These are phyloP conservation scores for Genyomyrus donnyi DNA, from an alignment of 2,113 vertebrate species.

Conservation along the genomic window DNA sequence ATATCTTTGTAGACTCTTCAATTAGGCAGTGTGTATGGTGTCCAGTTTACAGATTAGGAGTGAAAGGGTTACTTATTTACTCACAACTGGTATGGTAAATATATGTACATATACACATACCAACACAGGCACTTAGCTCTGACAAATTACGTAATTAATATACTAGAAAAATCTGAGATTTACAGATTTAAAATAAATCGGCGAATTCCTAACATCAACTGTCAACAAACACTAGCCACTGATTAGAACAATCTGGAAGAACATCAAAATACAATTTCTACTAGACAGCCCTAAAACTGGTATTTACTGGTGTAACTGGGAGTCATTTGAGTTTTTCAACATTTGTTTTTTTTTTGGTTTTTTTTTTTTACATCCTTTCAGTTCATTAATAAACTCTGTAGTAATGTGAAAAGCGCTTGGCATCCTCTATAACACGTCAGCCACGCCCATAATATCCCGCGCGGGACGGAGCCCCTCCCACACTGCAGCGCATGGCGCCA, in stretches of 20 bases:
- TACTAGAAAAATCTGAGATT: neutral
- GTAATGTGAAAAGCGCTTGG: constrained; percentile 61
- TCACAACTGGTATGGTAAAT: constrained; percentile 10
- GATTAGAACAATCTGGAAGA: neutral
- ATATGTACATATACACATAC: neutral
- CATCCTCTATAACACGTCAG: constrained; percentile 58
- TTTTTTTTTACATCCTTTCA: constrained; percentile 58
- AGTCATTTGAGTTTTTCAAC: constrained; percentile 30
- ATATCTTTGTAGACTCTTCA: constrained; percentile 10
- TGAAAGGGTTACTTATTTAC: constrained; percentile 5
- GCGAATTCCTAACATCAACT: neutral
- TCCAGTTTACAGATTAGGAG: constrained; percentile 5
- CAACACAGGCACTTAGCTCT: constrained; percentile 4
- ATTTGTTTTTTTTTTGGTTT: constrained; percentile 45
- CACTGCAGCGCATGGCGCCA: constrained; percentile 63
- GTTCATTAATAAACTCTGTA: constrained; percentile 65
- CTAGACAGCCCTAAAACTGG: constrained; percentile 6
- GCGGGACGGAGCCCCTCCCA: constrained; percentile 46
- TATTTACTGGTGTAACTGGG: constrained; percentile 15
- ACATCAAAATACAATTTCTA: neutral
- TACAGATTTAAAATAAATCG: neutral
- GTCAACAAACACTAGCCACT: neutral
- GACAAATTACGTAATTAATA: neutral
- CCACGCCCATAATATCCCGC: constrained; percentile 44
- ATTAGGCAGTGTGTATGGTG: constrained; percentile 5